A percentile compares a stretch with the other conserved stretches of the same genome.
Evolutionary conservation across 2,113 vertebrate species (phyloP).

Genomic region (Chaetura pelagica): DNA sequence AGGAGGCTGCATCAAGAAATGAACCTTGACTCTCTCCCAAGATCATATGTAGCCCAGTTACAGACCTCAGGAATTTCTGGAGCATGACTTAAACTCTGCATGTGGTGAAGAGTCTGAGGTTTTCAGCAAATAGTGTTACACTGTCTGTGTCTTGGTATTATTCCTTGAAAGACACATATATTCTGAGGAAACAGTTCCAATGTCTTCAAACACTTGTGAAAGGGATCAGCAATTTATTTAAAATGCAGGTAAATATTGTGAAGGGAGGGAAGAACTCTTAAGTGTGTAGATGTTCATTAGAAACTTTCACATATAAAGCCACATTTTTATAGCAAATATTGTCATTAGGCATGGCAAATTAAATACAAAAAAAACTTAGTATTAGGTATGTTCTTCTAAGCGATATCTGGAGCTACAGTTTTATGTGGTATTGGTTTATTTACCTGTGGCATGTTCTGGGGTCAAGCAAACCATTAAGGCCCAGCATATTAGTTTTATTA

Average conservation of each 20-base stretch:
- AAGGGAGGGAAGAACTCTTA: not conserved
- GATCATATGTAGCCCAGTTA: accelerated
- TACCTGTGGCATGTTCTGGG: not conserved
- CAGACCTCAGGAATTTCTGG: not conserved
- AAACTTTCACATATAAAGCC: not conserved
- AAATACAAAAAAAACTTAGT: not conserved
- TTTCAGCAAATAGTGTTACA: not conserved
- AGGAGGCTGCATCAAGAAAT: not conserved
- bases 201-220: not conserved
- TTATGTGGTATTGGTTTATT: not conserved
- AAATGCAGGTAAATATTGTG: not conserved
- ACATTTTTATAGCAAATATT: not conserved
- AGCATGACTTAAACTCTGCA: not conserved
- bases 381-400: not conserved
- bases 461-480: not conserved
- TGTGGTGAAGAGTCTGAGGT: not conserved
- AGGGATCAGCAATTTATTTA: not conserved
- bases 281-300: not conserved
- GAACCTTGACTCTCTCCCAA: not conserved
- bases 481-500: not conserved
- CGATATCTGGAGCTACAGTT: not conserved
- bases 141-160: not conserved
- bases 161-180: not conserved
- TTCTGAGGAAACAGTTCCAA: not conserved
- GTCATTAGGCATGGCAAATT: not conserved